phyloP scores from a whole-genome alignment of 2,113 vertebrate species.

The Bubalus kerabau region DNA sequence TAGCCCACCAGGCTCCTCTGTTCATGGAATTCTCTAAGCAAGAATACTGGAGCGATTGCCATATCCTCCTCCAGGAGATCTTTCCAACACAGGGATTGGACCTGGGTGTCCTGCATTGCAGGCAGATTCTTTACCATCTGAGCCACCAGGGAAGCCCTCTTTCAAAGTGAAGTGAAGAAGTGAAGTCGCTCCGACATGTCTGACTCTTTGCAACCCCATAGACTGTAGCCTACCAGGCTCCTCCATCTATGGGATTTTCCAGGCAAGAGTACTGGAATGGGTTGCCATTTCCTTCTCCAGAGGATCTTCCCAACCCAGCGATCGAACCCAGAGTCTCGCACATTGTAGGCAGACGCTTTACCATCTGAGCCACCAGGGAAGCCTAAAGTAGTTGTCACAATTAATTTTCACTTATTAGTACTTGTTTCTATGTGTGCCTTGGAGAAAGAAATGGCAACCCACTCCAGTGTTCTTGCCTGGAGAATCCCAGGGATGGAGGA shows the following conservation, averaged over 20 bases:
- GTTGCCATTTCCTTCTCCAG: background rate
- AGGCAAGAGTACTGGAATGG: background rate
- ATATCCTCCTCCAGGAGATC: too few species aligned
- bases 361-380: background rate
- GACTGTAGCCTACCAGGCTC: background rate
- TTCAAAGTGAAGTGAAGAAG: background rate
- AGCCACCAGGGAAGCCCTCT: too few species aligned
- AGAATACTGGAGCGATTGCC: too few species aligned
- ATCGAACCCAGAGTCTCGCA: background rate
- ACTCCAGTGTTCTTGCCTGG: background rate
- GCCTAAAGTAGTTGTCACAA: background rate
- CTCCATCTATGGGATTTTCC: background rate
- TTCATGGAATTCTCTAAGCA: too few species aligned
- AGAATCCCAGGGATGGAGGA: background rate
- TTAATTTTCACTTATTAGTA: background rate
- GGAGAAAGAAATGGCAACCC: background rate
- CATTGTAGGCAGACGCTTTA: background rate
- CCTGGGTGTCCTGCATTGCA: too few species aligned
- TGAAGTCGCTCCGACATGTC: background rate
- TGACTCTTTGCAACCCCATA: background rate
- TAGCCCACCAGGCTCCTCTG: too few species aligned
- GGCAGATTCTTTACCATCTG: too few species aligned
- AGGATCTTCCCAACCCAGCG: background rate
- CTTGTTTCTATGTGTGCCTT: background rate
- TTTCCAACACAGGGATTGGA: too few species aligned